Conservation (phyloP, 2,113 vertebrate genomes). For the Labeo rohita region DNA sequence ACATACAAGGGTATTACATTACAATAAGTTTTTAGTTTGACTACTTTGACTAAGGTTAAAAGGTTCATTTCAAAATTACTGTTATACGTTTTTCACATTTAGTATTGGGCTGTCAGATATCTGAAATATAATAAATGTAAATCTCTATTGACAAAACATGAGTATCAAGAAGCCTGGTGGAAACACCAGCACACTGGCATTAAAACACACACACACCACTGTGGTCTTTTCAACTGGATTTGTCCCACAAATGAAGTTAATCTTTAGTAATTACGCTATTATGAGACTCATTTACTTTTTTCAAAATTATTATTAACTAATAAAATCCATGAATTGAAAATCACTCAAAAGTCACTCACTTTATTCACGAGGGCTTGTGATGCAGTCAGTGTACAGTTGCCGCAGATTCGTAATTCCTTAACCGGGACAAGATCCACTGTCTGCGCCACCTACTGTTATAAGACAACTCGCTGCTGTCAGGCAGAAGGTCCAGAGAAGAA, state of each 20-base stretch:
- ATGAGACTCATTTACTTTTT: not conserved
- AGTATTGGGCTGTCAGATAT: not conserved
- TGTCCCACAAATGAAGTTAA: not conserved
- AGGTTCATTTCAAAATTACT: not conserved
- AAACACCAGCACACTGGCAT: not conserved
- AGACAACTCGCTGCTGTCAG: conserved; percentile 55
- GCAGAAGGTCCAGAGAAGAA: conserved; percentile 34
- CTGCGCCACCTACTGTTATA: conserved; percentile 77
- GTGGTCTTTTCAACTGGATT: not conserved
- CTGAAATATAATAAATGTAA: not conserved
- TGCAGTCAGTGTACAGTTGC: conserved; percentile 45
- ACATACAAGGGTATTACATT: not conserved
- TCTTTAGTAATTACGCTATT: not conserved
- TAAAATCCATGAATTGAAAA: not conserved
- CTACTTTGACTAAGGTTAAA: too few species aligned
- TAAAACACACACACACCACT: not conserved
- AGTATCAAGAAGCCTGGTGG: too few species aligned
- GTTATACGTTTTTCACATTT: not conserved
- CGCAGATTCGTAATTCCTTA: conserved; percentile 68
- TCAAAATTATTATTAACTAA: not conserved
- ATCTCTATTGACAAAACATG: not conserved
- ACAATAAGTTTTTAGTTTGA: too few species aligned
- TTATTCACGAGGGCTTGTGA: conserved; percentile 54
- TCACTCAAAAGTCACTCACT: conserved; percentile 63
- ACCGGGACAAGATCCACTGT: conserved; percentile 60